Base-by-base conservation (phyloP, 1,140 invertebrate genomes). In the Scylla paramamosain region DNA sequence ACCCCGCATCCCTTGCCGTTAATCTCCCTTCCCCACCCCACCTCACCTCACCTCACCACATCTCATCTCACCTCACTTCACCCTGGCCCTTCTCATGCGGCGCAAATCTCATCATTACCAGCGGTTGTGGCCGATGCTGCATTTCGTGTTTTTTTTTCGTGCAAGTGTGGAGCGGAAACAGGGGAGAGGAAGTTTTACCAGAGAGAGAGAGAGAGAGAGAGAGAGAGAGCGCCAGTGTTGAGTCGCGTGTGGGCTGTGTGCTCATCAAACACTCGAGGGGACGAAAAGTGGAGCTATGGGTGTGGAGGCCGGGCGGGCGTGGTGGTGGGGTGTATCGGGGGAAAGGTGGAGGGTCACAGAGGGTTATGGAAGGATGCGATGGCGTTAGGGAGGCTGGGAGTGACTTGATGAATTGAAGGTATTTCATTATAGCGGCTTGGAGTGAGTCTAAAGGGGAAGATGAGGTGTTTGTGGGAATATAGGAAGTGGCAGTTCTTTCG, bases 151-250 rank as follows among this genome's bases (percentile, higher is more conserved):
- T 59, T 59, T 59, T 59, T 59, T 59, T 8, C 52, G 52, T 59
- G 12, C 52, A 8, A 59, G 52, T 59, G 52, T 59, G 20, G 52
- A 59, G 52, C 52, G 52, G 67, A 77, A n/a, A 77, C 20, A 77
- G 20, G 67, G 20, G 67, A 77, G 67, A 77, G 67, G n/a, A 20
- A 77, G 67, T 39, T 39, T 39, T 39, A 39, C 39, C 39, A 77
- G 67, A 77, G 67, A 77, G 67, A n/a, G 67, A 77, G 67, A 77
- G 67, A 77, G 67, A 77, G 67, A 77, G 67, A 77, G 67, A 77
- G 67, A 67, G 59, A 67, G 59, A 67, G 59, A 67, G 59, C 7
- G 59, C 1, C 20, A n/a, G 67, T 77, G 20, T 77, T 77, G 67
- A n/a, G n/a, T 25, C 25, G 67, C 25, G 67, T 77, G 20, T n/a